Percentiles rank a stretch among this genome's conserved stretches.
Evolutionary conservation across 2,797 vertebrate species (phyloP).

Genomic region (Eupleurogrammus muticus): DNA sequence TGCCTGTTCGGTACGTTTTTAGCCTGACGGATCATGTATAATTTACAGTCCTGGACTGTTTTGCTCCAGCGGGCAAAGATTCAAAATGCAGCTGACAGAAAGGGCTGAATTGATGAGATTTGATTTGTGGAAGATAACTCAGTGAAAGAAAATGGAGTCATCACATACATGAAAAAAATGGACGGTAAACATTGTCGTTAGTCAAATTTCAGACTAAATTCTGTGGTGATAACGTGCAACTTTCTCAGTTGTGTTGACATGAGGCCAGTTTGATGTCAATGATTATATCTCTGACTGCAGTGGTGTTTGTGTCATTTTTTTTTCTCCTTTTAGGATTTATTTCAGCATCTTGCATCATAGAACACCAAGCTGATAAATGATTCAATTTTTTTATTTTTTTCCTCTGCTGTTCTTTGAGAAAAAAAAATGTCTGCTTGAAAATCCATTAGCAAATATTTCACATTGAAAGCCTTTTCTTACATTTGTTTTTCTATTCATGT

Average conservation of each 20-base stretch:
- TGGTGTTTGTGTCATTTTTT: too few species aligned
- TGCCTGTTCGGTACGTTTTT: neutral
- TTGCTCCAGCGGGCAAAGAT: too few species aligned
- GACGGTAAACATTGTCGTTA: too few species aligned
- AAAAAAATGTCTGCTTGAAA: constrained; percentile 8
- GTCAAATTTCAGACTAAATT: neutral
- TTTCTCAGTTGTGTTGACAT: neutral
- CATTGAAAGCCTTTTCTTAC: neutral
- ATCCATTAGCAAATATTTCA: neutral
- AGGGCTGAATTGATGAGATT: too few species aligned
- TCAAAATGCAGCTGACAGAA: too few species aligned
- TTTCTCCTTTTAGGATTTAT: neutral
- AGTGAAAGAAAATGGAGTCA: too few species aligned
- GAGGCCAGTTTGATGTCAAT: neutral
- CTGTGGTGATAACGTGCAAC: neutral
- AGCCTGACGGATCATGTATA: neutral
- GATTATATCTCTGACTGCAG: neutral
- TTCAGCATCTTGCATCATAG: constrained; percentile 34
- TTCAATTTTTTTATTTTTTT: neutral
- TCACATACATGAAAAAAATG: too few species aligned
- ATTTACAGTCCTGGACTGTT: neutral
- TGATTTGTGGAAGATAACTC: too few species aligned
- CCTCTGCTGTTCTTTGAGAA: neutral
- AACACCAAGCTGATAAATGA: neutral
- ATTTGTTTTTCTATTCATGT: too few species aligned